Evolutionary conservation across 2,888 invertebrate genomes (phyloP), one percentile per base, ranked within the genome.

Genomic region (Microctonus brassicae): DNA sequence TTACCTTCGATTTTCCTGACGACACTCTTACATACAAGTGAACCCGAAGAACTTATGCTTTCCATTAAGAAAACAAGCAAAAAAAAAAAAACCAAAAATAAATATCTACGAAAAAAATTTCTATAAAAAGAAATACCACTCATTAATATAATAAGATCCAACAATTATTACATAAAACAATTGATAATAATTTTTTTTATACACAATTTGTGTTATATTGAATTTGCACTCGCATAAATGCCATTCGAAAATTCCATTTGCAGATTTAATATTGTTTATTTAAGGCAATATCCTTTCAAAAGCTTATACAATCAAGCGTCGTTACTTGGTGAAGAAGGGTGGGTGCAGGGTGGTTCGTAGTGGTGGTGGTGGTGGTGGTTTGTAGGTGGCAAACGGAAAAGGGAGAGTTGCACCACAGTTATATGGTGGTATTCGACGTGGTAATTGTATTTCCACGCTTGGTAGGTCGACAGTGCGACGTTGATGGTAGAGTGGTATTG

Each of bases 391-490:
- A 73, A 73, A 75, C 73, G 76, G 72, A 73, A 70, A 69, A 71
- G 24, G 65, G 72, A 36, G 66, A 20, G 66, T 24, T 39, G 26
- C 70, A 61, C 64, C 72, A 58, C 73, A 66, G 66, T 69, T 65
- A 62, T 72, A 73, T 73, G 73, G 65, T 73, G 73, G 80, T 78
- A 76, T 81, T 80, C 81, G 80, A 75, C 69, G 77, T 79, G 80
- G 82, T 86, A 86, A 87, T 86, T 86, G 86, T 86, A 86, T 86
- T 86, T 86, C 84, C 86, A 84, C 81, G 83, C 83, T 84, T 78
- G 84, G 77, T 70, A 74, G 78, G 34, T 60, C 65, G 70, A 70
- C 61, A 47, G 36, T 61, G 52, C 29, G 36, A 29, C 34, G 53
- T 33, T 55, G 22, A n/a, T 22, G 24, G 10, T 33, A 36, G 22